phyloP scores from a whole-genome alignment of 2,113 vertebrate genomes.

The Ondatra zibethicus region DNA sequence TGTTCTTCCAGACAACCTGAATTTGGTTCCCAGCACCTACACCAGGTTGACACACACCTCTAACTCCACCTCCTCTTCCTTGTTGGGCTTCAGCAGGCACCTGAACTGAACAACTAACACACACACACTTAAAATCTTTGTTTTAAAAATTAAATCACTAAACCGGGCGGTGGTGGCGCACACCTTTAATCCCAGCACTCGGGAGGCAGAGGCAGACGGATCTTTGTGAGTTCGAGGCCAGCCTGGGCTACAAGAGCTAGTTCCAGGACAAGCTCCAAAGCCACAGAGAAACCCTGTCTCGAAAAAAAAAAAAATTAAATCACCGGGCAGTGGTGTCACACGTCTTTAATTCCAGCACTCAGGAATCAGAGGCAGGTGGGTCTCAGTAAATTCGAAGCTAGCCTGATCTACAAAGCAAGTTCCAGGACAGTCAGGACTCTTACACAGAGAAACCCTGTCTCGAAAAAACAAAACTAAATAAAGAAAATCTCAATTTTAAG shows the following conservation, averaged over 20 bases:
- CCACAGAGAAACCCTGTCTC: neutral
- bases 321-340: too few relatives aligned
- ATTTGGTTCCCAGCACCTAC: too few relatives aligned
- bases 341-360: neutral
- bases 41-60: too few relatives aligned
- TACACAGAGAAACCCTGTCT: neutral
- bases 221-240: neutral
- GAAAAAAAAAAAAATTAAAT: neutral
- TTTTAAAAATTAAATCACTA: too few relatives aligned
- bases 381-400: neutral
- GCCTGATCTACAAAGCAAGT: neutral
- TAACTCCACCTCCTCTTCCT: too few relatives aligned
- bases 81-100: too few relatives aligned
- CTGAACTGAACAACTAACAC: too few relatives aligned
- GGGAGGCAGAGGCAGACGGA: neutral
- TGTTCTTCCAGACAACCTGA: too few relatives aligned
- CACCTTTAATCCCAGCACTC: neutral
- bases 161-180: too few relatives aligned
- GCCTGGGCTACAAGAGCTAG: neutral
- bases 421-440: too few relatives aligned
- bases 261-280: too few relatives aligned
- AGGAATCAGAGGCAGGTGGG: neutral
- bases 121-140: too few relatives aligned
- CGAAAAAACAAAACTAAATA: neutral
- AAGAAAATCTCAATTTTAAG: neutral